These are phyloP conservation scores for Rhopalosiphum maidis DNA, from an alignment of 1,140 invertebrate species.

Conservation along the genomic window DNA sequence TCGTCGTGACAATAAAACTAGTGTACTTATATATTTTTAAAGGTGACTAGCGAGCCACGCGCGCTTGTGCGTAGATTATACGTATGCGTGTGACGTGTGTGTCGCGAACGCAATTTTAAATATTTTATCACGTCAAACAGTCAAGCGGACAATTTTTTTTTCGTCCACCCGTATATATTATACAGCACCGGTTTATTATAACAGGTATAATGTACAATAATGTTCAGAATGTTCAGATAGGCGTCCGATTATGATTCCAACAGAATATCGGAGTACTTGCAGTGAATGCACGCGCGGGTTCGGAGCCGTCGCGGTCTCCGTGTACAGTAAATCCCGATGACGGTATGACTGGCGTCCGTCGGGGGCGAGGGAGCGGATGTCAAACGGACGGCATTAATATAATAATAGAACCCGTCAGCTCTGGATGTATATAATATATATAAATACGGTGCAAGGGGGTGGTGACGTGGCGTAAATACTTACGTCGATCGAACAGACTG, in stretches of 20 bases:
- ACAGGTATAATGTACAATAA: too few species aligned
- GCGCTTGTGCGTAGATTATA: too few species aligned
- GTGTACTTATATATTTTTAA: background rate
- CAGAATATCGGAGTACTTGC: background rate
- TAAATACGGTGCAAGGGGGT: too few species aligned
- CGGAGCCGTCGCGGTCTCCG: too few species aligned
- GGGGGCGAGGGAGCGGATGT: background rate
- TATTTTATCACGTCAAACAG: background rate
- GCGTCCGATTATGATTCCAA: background rate
- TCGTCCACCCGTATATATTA: background rate
- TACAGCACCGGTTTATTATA: too few species aligned
- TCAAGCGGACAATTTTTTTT: background rate
- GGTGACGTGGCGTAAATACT: background rate
- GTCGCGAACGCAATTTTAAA: background rate
- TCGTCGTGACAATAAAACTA: background rate
- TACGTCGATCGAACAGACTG: background rate
- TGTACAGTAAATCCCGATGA: too few species aligned
- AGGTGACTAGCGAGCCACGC: background rate
- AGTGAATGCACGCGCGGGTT: too few species aligned
- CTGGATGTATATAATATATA: background rate
- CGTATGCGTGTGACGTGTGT: background rate
- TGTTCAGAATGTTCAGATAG: background rate
- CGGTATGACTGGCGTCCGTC: too few species aligned
- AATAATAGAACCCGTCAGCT: background rate
- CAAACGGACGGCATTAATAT: background rate